Evolutionary conservation across 2,888 invertebrate species (phyloP), one percentile per base, ranked within the genome.

Genomic region (Habrosyne pyritoides): DNA sequence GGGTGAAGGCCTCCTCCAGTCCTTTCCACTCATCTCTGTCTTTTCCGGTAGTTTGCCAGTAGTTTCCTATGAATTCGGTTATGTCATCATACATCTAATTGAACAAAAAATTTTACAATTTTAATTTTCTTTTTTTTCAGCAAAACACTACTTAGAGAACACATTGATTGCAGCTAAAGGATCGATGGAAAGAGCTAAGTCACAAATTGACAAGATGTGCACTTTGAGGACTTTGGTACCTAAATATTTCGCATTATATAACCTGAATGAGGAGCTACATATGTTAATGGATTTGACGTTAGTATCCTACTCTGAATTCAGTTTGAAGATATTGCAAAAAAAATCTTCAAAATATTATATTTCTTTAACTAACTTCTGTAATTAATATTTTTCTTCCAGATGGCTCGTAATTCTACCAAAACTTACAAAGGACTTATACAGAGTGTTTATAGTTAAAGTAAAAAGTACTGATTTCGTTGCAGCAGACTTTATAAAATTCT

Each of bases 151-250:
- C 48, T 62, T 78, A 36, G 77, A 75, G 53, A 63, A 67, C 24
- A 54, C 56, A 8, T 66, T 77, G 21, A 70, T 77, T 46, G 48
- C 61, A 6, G 57, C 60, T 14, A 75, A 77, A 52, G 74, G 78
- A 0, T 77, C 75, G 0, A 52, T 77, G 14, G 75, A 78, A 53
- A 57, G 64, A 28, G 64, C 73, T 0, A 77, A 77, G 53, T 47
- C 12, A 10, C 65, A 70, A 10, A 51, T 77, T 22, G 77, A 77
- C 52, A 69, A 60, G 42, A 54, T 67, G 21, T 72, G 70, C 49
- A 72, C 75, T 0, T 42, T 67, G 5, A 63, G 64, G 33, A 70
- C 67, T 5, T 48, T 71, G n/a, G 56, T 59, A 53, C 73, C 71
- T 0, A 46, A 58, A 1, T 57, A 64, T 10, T 60, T 66, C n/a